Percentiles rank a stretch among this genome's conserved stretches.
These are phyloP conservation scores for Botrylloides violaceus DNA, from an alignment of 23 tunicate species.

Conservation along the genomic window DNA sequence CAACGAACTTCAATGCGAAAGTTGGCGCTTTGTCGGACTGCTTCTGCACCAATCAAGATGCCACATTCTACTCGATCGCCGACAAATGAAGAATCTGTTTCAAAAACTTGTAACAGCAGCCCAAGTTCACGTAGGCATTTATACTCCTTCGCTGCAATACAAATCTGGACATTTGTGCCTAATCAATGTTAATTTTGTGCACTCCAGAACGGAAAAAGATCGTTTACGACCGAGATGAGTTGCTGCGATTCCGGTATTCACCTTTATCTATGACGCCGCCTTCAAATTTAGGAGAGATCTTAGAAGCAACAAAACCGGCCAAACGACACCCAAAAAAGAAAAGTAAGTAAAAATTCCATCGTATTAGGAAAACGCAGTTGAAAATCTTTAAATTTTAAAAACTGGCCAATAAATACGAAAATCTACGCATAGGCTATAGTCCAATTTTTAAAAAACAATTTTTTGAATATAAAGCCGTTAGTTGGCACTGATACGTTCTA, in stretches of 20 bases:
- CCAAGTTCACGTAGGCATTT: background rate
- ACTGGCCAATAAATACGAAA: no score
- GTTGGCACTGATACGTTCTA: no score
- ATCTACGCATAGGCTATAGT: no score
- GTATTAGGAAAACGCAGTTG: no score
- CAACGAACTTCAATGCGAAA: background rate
- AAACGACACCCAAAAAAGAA: background rate
- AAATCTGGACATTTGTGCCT: no score
- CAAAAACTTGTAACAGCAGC: background rate
- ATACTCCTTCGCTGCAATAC: background rate
- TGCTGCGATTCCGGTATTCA: conserved; percentile 56
- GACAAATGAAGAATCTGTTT: background rate
- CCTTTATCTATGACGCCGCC: conserved; percentile 72
- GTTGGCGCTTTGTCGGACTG: background rate
- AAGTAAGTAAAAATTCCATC: no score
- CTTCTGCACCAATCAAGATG: background rate
- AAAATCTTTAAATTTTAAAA: no score
- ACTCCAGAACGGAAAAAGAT: no score
- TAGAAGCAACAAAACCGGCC: conserved; percentile 52
- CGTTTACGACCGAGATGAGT: conserved; percentile 51
- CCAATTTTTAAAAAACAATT: no score
- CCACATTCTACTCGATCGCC: background rate
- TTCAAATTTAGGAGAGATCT: conserved; percentile 40
- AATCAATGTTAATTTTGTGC: no score
- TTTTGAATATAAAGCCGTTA: no score